Evolutionary conservation across 2,113 vertebrate species (phyloP), one percentile per base, ranked within the genome.

Genomic region (Burhinus bistriatus): DNA sequence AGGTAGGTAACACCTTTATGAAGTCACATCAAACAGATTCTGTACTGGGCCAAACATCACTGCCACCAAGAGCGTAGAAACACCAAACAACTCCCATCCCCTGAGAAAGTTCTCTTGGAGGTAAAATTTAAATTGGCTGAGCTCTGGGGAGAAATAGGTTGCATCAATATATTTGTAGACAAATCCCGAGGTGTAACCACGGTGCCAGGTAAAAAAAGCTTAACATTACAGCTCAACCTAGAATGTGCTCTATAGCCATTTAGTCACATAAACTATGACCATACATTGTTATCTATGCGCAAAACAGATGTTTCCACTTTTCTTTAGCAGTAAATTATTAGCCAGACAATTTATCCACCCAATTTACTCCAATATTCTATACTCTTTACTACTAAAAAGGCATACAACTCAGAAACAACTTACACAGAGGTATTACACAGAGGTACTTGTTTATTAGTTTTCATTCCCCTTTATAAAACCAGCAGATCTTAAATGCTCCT

Each of bases 121-220:
- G 61, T 47, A 79, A 95, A 89, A 76, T 93, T 89, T 72, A 95
- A 82, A 96, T 52, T 90, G 62, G 80, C 83, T 93, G 59, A 71
- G 64, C 36, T 96, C 97, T 96, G 83, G 58, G 44, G 69, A 83
- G 38, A 92, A 85, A 45, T 1, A 42, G 69, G 59, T 80, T 70
- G 83, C 70, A 90, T 80, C 38, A 40, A 45, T 81, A 5, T 73
- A 87, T 83, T 65, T 95, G 81, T 52, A 76, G 71, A 95, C 42
- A 95, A 93, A 84, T 78, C 73, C 68, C 61, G 26, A 0, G 23
- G 29, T 51, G 54, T 70, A 49, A 80, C 23, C 69, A 69, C 77
- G 52, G 73, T 64, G 44, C 29, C 49, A 90, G 26, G 57, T 80
- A 42, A 92, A 76, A 76, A 86, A 89, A 54, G n/a, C 21, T 25